Evolutionary conservation across 2,888 invertebrate species (phyloP).

Genomic region (Erebia ligea): DNA sequence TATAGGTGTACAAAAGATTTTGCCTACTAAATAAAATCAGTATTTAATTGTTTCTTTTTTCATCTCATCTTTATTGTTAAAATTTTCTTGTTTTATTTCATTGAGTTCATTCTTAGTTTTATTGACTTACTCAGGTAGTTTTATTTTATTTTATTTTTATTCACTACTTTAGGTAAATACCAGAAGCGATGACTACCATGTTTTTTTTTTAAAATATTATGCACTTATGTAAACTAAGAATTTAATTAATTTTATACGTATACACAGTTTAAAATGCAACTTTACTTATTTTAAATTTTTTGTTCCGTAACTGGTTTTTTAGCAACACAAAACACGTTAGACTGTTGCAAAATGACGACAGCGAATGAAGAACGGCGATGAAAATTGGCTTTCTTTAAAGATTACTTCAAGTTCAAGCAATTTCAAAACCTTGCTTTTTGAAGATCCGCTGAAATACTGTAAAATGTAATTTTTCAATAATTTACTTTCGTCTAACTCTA

Average conservation of each 20-base stretch:
- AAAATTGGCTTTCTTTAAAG: background rate
- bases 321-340: background rate
- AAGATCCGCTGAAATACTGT: background rate
- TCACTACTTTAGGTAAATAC: background rate
- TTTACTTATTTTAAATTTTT: too few species aligned
- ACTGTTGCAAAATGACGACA: background rate
- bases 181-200: too few species aligned
- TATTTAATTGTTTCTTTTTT: too few species aligned
- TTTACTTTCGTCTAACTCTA: too few species aligned
- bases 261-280: too few species aligned
- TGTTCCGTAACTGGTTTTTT: background rate
- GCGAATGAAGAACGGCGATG: background rate
- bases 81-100: too few species aligned
- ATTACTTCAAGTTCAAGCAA: slow-evolving; percentile 1
- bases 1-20: too few species aligned
- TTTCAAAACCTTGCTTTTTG: background rate
- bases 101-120: too few species aligned
- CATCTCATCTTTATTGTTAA: too few species aligned
- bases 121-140: background rate
- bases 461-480: background rate
- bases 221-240: too few species aligned
- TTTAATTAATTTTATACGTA: too few species aligned
- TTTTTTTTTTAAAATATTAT: too few species aligned
- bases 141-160: background rate
- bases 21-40: background rate